Base-by-base conservation (phyloP, 2,797 vertebrate genomes). In the Trachurus trachurus region DNA sequence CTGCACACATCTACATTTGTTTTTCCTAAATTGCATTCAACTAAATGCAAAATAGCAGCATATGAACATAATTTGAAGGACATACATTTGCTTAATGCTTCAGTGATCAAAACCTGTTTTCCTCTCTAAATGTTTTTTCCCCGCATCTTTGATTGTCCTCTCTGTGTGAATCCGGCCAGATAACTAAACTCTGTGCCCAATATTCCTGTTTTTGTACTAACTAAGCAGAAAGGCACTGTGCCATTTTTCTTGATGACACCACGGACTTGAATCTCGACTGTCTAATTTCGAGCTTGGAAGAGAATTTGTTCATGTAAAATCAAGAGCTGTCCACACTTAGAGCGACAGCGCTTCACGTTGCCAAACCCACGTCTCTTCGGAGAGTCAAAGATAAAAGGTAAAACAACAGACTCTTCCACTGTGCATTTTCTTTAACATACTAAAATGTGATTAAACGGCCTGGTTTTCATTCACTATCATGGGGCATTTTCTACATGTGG, bases 241-340 rank as follows among this genome's bases (percentile, higher is more conserved):
- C 71, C 47, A 61, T 84, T 87, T 77, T 67, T 89, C 73, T 79
- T 67, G 56, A 81, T 61, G 68, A 69, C 76, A 86, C 58, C 52
- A 59, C 15, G 63, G 53, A 81, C 63, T 72, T 70, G 45, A 82
- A 71, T 74, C 77, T 81, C 71, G 62, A 79, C 73, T 65, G 71
- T 64, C 50, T 87, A 34, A 58, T 69, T 82, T 74, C 4, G 9
- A 75, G 71, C 83, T 42, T 56, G 60, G 54, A 80, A 52, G 44
- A 81, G 61, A 26, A 26, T 86, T 87, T 82, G 56, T 76, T 86
- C 68, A 67, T 78, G 84, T 84, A 84, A 88, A 89, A 71, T 85
- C 45, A 64, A 71, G 71, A 78, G 59, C 81, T 73, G 80, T 84
- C 81, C 74, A 76, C 64, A 60, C 31, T 84, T 60, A 77, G 57